Percentiles rank a stretch among this genome's conserved stretches.
Conservation (phyloP, 2,113 vertebrate species). For the Cepphus grylle region DNA sequence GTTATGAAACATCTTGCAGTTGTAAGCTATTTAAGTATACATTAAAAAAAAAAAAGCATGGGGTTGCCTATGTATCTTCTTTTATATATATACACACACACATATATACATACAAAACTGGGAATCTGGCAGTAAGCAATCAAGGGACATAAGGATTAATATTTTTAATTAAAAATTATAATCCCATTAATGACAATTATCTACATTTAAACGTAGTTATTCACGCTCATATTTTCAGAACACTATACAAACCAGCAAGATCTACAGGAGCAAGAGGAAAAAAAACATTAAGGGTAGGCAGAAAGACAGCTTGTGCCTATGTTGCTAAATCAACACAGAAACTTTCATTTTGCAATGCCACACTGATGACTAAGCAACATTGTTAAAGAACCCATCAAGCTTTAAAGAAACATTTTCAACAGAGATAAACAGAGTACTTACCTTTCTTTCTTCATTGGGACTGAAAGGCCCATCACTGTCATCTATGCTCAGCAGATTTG, state of each 20-base stretch:
- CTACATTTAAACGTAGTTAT: not conserved
- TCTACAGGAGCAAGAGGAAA: not conserved
- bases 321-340: not conserved
- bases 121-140: not conserved
- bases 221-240: not conserved
- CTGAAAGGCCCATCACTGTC: slow-evolving; percentile 75
- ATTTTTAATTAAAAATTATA: not conserved
- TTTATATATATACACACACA: not conserved
- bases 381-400: not conserved
- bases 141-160: not conserved
- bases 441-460: slow-evolving; percentile 82
- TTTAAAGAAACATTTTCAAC: not conserved
- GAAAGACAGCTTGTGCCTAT: not conserved
- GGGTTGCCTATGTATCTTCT: not conserved
- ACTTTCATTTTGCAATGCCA: not conserved
- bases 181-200: not conserved
- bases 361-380: not conserved
- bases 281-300: not conserved
- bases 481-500: slow-evolving; percentile 81
- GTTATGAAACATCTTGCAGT: not conserved
- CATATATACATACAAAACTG: not conserved
- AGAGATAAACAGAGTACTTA: slow-evolving; percentile 42
- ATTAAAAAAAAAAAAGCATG: not conserved
- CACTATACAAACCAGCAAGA: not conserved
- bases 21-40: not conserved